phyloP scores from a whole-genome alignment of 2,113 vertebrate species.

The Scortum barcoo region DNA sequence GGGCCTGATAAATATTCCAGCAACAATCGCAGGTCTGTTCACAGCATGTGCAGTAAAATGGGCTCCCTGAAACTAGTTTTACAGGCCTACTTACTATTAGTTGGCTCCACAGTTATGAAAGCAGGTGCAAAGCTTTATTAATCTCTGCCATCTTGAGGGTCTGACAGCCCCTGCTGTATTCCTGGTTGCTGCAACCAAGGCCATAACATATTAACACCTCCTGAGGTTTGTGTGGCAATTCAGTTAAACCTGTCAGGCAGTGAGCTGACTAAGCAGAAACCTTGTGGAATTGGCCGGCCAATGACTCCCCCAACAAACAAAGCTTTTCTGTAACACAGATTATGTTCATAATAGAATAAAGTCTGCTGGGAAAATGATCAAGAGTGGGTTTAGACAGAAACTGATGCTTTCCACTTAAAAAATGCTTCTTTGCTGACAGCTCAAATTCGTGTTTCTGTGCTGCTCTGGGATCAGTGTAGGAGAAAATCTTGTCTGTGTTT shows the following conservation, averaged over 20 bases:
- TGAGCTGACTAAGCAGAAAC: slow-evolving; percentile 54
- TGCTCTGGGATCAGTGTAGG: not conserved
- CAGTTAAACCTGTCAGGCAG: slow-evolving; percentile 47
- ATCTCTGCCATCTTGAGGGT: slow-evolving; percentile 16
- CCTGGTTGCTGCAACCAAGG: slow-evolving; percentile 29
- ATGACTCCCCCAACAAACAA: slow-evolving; percentile 32
- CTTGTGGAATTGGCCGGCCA: not conserved
- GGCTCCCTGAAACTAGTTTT: not conserved
- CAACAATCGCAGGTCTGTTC: slow-evolving; percentile 17
- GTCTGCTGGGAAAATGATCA: not conserved
- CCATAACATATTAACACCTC: slow-evolving; percentile 51
- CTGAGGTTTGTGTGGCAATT: slow-evolving; percentile 29
- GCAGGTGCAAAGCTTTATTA: slow-evolving; percentile 40
- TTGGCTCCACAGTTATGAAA: slow-evolving; percentile 9
- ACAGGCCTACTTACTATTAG: not conserved
- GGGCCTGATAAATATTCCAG: slow-evolving; percentile 18
- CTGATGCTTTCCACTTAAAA: not conserved
- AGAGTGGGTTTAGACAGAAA: not conserved
- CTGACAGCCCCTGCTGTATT: slow-evolving; percentile 38
- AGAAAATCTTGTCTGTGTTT: not conserved
- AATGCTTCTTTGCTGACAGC: not conserved
- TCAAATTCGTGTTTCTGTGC: not conserved
- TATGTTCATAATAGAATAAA: not conserved
- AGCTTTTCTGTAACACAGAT: not conserved
- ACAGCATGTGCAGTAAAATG: slow-evolving; percentile 11